A percentile compares a stretch with the other conserved stretches of the same genome.
Conservation (phyloP, 2,113 vertebrate species). For the Etia nguti region DNA sequence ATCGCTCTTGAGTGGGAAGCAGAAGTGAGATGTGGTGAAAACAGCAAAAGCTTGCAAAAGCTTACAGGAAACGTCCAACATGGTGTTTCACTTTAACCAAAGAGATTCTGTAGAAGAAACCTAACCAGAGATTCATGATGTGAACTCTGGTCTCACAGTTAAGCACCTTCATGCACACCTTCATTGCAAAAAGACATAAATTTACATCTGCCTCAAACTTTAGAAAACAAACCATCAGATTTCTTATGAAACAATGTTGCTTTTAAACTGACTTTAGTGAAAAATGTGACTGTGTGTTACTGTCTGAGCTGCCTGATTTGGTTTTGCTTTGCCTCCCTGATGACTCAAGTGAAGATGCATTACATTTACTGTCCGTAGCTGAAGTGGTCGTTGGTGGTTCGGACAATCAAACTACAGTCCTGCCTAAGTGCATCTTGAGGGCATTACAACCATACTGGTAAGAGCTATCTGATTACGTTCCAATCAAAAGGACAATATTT, state of each 20-base stretch:
- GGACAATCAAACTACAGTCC: not conserved
- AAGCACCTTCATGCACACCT: accelerated
- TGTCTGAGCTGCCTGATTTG: not conserved
- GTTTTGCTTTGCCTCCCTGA: not conserved
- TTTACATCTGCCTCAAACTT: not conserved
- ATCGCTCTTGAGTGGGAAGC: not conserved
- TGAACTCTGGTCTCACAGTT: not conserved
- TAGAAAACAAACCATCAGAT: not conserved
- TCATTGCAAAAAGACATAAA: not conserved
- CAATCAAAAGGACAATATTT: not conserved
- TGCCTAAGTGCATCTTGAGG: constrained; percentile 4
- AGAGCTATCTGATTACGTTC: constrained; percentile 4
- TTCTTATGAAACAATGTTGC: accelerated
- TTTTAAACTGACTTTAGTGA: not conserved
- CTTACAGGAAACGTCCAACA: accelerated
- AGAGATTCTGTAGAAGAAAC: not conserved
- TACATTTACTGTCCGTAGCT: not conserved
- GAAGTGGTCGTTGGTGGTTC: not conserved
- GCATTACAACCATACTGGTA: not conserved
- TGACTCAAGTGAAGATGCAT: not conserved
- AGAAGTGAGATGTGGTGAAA: not conserved
- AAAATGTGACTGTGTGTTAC: not conserved
- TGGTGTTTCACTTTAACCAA: not conserved
- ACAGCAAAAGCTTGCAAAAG: not conserved
- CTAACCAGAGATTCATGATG: not conserved